Evolutionary conservation across 2,888 invertebrate genomes (phyloP), one percentile per base, ranked within the genome.

Genomic region (Campaea margaritaria): DNA sequence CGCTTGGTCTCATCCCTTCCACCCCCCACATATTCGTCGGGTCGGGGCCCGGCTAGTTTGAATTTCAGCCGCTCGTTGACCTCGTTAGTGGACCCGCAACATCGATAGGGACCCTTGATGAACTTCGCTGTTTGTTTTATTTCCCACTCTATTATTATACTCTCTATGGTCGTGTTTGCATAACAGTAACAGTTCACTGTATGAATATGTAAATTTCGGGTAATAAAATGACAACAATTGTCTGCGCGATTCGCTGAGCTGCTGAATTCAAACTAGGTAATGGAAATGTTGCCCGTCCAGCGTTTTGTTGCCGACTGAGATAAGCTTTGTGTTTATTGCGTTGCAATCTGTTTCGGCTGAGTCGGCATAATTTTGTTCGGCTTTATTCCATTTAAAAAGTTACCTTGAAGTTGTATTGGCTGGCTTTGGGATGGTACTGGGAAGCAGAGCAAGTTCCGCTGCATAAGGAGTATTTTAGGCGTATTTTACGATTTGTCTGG

Each of bases 91-190:
- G 54, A 38, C 51, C 62, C 51, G 14, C 56, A 82, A 41, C 49
- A 38, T 81, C 81, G 84, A 85, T 82, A 79, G 73, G 72, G 67
- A 59, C 70, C 71, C 74, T 73, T 83, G 79, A 83, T 85, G 79
- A 79, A 80, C 81, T 77, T 56, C 55, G 57, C 59, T 56, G 60
- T 51, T 56, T 56, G 60, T 64, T 65, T 60, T 48, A 51, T 52
- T 45, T 28, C 44, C 58, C 51, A 64, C 59, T 68, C 62, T 61
- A 64, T 62, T 62, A 66, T 56, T 58, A 58, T 56, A 48, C 45
- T 59, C 58, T 58, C 64, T 62, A 59, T 42, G n/a, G 56, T 39
- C 21, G 14, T 42, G 42, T 58, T 51, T 47, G 27, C 51, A 21
- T 42, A 42, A 42, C 46, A 44, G 49, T 56, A 44, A 46, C 51